These are phyloP conservation scores for Halcyon malimbica DNA, from an alignment of 2,113 vertebrate species.

Conservation along the genomic window DNA sequence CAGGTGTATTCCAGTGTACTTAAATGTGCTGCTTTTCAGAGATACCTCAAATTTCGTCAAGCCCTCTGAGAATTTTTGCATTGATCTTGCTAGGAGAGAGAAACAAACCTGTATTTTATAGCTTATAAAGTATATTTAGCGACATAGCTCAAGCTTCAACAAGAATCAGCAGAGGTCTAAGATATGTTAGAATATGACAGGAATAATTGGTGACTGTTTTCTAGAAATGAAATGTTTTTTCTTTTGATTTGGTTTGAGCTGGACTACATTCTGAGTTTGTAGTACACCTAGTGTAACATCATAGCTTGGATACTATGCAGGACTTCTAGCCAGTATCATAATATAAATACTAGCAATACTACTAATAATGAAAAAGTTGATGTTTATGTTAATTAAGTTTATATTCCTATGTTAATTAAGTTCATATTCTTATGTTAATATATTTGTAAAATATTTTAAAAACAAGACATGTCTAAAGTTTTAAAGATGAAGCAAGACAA, in stretches of 20 bases:
- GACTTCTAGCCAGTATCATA: background rate
- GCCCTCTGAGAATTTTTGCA: background rate
- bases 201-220: background rate
- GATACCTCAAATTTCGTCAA: background rate
- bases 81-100: background rate
- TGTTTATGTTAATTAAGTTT: background rate
- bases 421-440: background rate
- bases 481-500: background rate
- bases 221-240: background rate
- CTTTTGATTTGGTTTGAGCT: background rate
- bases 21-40: background rate
- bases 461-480: background rate
- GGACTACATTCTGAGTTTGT: background rate
- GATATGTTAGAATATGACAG: rapidly evolving
- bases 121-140: background rate
- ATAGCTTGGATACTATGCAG: background rate
- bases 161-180: background rate
- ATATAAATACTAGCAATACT: background rate
- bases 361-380: background rate
- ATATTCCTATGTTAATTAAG: background rate
- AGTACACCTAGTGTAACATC: background rate
- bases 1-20: background rate
- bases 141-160: background rate
- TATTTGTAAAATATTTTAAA: background rate
- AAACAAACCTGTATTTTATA: background rate